Base-by-base conservation (phyloP, 2,113 vertebrate genomes). In the Oxygymnocypris stewartii region DNA sequence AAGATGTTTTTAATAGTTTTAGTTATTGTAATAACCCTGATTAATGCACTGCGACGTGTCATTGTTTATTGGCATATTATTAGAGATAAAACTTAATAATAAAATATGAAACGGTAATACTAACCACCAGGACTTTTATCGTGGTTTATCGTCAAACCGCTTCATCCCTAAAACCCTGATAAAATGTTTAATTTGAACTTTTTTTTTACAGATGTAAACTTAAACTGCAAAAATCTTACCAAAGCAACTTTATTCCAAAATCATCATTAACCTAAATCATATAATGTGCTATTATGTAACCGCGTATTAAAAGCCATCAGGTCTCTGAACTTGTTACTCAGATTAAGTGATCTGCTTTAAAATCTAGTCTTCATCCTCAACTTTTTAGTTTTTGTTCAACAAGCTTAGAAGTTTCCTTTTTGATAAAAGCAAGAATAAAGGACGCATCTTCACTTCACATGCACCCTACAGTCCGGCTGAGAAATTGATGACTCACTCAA, bases 401-500 rank as follows among this genome's bases (percentile, higher is more conserved):
- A 59, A 75, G 85, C 88, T 86, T 84, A 89, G 86, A 81, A 85
- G 9, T 78, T 12, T 4, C 74, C 71, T 78, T 49, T 20, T 80
- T 79, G 75, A 54, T 75, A 63, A 85, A 71, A 85, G 28, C 9
- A 44, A 31, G 31, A 51, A 63, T 75, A 84, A 18, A 42, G 10
- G 83, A 63, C 67, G 37, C 47, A 54, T 42, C 28, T 87, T 82
- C 40, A 25, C n/a, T 23, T 85, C 83, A 81, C 42, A 49, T 82
- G 25, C 57, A 89, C 86, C 91, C 84, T 86, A 63, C 78, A 90
- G 77, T 88, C 90, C 90, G 71, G 79, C 71, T 88, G 87, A 87
- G 84, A 90, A 89, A 91, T 79, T 87, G 90, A 92, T 94, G 93
- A 93, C 82, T 93, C 92, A 94, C 8, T 82, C 84, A 87, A 90